Conservation (phyloP, 2,797 vertebrate genomes). For the Spea hammondii region DNA sequence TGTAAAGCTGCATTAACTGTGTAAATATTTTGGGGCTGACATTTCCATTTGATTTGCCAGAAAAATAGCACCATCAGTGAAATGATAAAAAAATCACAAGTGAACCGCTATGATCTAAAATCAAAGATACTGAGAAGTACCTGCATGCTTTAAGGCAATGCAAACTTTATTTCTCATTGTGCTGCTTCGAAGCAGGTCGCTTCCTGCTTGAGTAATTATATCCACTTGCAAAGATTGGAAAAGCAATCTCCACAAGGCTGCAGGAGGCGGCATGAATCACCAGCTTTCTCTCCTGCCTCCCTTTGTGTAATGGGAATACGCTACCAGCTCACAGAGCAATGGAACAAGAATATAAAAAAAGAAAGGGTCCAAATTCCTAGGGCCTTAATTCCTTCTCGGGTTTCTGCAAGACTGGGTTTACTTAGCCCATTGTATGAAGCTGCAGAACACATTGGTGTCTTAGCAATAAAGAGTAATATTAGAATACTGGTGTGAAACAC, state of each 20-base stretch:
- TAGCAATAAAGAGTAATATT: background rate
- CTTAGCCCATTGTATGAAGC: background rate
- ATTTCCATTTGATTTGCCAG: too few relatives aligned
- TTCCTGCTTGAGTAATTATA: slow-evolving; percentile 18
- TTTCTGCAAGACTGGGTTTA: slow-evolving; percentile 23
- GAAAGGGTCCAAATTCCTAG: slow-evolving; percentile 24
- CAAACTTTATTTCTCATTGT: background rate
- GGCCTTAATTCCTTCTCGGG: slow-evolving; percentile 37
- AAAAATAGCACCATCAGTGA: too few relatives aligned
- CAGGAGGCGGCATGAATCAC: slow-evolving; percentile 38
- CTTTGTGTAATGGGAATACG: slow-evolving; percentile 30
- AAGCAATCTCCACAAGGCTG: slow-evolving; percentile 20
- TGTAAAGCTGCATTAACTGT: too few relatives aligned
- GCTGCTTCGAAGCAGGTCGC: slow-evolving; percentile 9
- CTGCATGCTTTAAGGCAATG: too few relatives aligned
- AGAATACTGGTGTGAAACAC: background rate
- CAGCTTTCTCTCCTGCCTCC: slow-evolving; percentile 18
- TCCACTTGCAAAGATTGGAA: slow-evolving; percentile 35
- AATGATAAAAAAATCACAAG: too few relatives aligned
- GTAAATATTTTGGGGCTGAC: too few relatives aligned
- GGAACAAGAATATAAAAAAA: slow-evolving; percentile 20
- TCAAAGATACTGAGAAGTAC: too few relatives aligned
- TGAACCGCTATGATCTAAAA: too few relatives aligned
- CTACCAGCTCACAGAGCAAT: slow-evolving; percentile 25
- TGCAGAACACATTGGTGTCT: background rate